phyloP scores from a whole-genome alignment of 2,888 invertebrate genomes.

The Torymus aiolomorphi region DNA sequence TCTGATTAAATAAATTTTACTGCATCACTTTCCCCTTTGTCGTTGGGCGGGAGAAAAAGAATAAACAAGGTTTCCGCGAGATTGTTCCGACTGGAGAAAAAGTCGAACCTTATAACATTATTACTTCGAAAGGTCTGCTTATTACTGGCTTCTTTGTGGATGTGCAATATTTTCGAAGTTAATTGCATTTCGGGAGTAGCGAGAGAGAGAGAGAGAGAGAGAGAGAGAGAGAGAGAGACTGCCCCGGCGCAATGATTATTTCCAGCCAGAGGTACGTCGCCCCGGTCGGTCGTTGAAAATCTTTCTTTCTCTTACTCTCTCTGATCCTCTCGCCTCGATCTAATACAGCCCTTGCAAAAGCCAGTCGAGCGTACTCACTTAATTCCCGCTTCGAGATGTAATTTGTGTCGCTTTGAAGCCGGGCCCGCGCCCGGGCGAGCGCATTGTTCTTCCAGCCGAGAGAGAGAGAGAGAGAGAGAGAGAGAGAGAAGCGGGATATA shows the following conservation, averaged over 20 bases:
- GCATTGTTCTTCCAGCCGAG: slow-evolving; percentile 57
- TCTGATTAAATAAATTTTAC: slow-evolving; percentile 25
- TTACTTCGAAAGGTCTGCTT: slow-evolving; percentile 48
- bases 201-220: too few species aligned
- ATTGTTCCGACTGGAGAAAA: slow-evolving; percentile 29
- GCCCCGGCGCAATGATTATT: slow-evolving; percentile 55
- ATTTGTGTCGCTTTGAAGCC: slow-evolving; percentile 69
- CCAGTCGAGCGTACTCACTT: slow-evolving; percentile 62
- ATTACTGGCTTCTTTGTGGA: slow-evolving; percentile 53
- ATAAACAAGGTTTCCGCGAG: slow-evolving; percentile 29
- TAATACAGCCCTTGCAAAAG: slow-evolving; percentile 53
- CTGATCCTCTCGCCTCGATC: slow-evolving; percentile 57
- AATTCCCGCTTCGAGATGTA: slow-evolving; percentile 68
- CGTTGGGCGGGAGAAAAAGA: slow-evolving; percentile 9
- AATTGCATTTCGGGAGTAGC: slow-evolving; percentile 57
- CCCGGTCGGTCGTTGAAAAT: slow-evolving; percentile 50
- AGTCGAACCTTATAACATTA: slow-evolving; percentile 48
- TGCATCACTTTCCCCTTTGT: slow-evolving; percentile 17
- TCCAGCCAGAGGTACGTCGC: slow-evolving; percentile 35
- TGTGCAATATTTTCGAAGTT: slow-evolving; percentile 58
- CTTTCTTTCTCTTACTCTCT: slow-evolving; percentile 55
- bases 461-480: slow-evolving; percentile 7
- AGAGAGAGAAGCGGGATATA: slow-evolving; percentile 54
- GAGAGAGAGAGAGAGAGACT: too few species aligned
- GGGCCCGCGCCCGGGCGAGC: slow-evolving; percentile 41